Percentiles rank a stretch among this genome's conserved stretches.
Conservation (phyloP, 2,888 invertebrate species). For the Pheosia tremula region DNA sequence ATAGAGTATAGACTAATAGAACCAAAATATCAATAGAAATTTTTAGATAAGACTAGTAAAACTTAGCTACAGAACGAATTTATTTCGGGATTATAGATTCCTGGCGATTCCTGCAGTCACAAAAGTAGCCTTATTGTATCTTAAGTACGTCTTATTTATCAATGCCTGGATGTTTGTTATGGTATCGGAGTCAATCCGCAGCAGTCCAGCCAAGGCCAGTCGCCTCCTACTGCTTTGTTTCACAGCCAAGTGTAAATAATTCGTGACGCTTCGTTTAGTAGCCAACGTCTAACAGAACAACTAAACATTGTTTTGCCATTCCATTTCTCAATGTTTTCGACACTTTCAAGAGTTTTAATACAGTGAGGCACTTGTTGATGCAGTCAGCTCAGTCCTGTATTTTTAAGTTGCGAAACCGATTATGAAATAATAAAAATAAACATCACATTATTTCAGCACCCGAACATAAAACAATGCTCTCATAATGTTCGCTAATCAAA, state of each 20-base stretch:
- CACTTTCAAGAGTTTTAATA: not conserved
- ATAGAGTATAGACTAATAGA: too few species aligned
- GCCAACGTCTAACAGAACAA: slow-evolving; percentile 2
- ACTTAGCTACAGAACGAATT: too few species aligned
- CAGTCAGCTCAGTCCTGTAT: not conserved
- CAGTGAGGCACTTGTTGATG: not conserved
- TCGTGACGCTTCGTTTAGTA: not conserved
- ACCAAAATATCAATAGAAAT: too few species aligned
- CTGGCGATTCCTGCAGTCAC: too few species aligned
- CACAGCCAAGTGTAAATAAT: not conserved
- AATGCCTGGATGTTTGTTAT: too few species aligned
- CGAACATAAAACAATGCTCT: not conserved
- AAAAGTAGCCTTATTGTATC: too few species aligned
- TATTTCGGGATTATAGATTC: too few species aligned
- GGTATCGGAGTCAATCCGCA: not conserved
- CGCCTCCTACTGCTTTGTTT: not conserved
- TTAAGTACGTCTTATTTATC: too few species aligned
- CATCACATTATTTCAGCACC: too few species aligned
- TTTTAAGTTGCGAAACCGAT: not conserved
- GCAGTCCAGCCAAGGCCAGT: not conserved
- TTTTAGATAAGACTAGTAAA: too few species aligned
- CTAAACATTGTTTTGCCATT: not conserved
- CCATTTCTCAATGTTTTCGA: not conserved
- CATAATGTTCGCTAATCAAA: not conserved
- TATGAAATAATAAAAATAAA: too few species aligned